These are phyloP conservation scores for Mercenaria mercenaria DNA, from an alignment of 1,140 invertebrate species.

Conservation along the genomic window DNA sequence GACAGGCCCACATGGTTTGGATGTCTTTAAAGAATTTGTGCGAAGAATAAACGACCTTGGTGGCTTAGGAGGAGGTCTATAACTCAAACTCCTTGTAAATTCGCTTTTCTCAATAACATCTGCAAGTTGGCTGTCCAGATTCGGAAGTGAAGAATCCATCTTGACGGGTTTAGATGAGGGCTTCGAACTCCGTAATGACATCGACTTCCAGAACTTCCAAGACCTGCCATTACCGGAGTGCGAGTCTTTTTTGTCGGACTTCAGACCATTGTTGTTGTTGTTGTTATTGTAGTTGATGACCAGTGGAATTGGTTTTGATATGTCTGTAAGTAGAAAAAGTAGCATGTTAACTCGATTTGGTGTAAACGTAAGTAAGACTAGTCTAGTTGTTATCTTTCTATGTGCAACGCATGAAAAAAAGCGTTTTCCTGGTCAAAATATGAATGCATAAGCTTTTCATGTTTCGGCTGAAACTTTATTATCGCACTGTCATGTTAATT, in stretches of 20 bases:
- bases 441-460: too few species aligned
- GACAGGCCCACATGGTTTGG: neutral
- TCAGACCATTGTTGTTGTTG: constrained; percentile 47
- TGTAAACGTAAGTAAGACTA: too few species aligned
- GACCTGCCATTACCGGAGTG: neutral
- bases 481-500: too few species aligned
- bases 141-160: neutral
- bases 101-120: constrained; percentile 74
- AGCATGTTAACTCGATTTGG: too few species aligned
- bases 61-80: constrained; percentile 81
- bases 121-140: constrained; percentile 56
- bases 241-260: neutral
- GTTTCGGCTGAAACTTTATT: too few species aligned
- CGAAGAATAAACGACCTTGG: constrained; percentile 79
- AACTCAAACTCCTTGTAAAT: constrained; percentile 71
- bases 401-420: too few species aligned
- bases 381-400: too few species aligned
- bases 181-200: constrained; percentile 50
- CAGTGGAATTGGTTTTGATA: constrained; percentile 15
- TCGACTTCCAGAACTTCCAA: constrained; percentile 62
- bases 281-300: constrained; percentile 46
- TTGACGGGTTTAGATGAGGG: neutral
- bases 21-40: constrained; percentile 77
- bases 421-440: too few species aligned
- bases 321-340: constrained; percentile 54